These are phyloP conservation scores for Anthoscopus minutus DNA, from an alignment of 2,113 vertebrate species.

Conservation along the genomic window DNA sequence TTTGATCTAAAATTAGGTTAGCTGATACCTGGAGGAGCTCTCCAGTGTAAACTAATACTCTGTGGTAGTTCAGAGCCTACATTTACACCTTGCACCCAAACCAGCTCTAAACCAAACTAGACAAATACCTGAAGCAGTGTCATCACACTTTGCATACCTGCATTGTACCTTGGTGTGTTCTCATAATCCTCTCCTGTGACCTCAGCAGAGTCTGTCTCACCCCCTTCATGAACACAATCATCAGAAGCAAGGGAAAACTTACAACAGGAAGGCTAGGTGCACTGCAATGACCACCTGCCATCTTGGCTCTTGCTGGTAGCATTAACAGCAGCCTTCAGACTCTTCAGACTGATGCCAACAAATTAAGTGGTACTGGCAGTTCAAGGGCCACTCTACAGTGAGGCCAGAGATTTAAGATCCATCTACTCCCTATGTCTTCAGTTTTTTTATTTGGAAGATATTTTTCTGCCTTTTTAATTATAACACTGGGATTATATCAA, in stretches of 20 bases:
- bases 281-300: background rate
- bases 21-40: background rate
- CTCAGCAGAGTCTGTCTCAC: background rate
- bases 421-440: background rate
- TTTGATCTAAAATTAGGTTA: background rate
- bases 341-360: background rate
- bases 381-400: accelerated
- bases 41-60: background rate
- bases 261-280: background rate
- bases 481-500: background rate
- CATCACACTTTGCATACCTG: background rate
- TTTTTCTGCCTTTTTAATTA: background rate
- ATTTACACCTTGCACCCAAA: background rate
- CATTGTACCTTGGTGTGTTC: background rate
- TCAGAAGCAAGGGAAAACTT: background rate
- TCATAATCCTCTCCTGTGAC: background rate
- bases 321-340: background rate
- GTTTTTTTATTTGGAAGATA: background rate
- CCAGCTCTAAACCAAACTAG: background rate
- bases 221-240: accelerated
- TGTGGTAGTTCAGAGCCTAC: background rate
- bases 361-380: background rate
- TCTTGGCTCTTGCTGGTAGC: background rate
- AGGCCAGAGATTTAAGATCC: background rate
- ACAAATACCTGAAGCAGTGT: background rate